Percentiles rank a stretch among this genome's conserved stretches.
These are phyloP conservation scores for Heterotilapia buettikoferi DNA, from an alignment of 2,113 vertebrate species.

Conservation along the genomic window DNA sequence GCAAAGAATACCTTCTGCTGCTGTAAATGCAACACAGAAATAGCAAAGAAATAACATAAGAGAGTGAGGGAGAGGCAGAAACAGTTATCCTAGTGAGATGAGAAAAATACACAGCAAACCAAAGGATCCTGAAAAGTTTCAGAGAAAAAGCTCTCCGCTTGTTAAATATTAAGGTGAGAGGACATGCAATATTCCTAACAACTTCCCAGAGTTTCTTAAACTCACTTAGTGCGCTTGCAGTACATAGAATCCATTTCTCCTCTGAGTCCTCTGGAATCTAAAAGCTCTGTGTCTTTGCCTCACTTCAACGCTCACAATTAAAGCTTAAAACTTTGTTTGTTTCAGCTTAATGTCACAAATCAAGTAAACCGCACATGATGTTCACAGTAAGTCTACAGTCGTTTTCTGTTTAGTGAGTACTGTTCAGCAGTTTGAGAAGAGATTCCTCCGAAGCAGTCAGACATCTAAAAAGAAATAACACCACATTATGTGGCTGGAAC, in stretches of 20 bases:
- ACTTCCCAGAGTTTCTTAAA: constrained; percentile 28
- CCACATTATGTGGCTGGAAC: constrained; percentile 60
- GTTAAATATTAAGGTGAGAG: constrained; percentile 69
- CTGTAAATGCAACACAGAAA: constrained; percentile 14
- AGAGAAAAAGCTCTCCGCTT: constrained; percentile 59
- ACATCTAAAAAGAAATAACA: constrained; percentile 33
- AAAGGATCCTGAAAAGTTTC: constrained; percentile 48
- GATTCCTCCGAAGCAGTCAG: constrained; percentile 35
- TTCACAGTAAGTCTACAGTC: constrained; percentile 27
- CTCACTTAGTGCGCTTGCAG: constrained; percentile 2
- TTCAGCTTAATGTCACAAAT: constrained; percentile 53
- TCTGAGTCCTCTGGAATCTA: constrained; percentile 11
- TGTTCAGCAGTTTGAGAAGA: constrained; percentile 49
- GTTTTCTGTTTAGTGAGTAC: constrained; percentile 38
- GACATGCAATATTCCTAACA: constrained; percentile 53
- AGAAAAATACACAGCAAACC: constrained; percentile 22
- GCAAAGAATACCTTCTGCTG: not conserved
- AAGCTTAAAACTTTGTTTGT: constrained; percentile 31
- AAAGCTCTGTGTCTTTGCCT: constrained; percentile 39
- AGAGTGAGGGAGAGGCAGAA: not conserved
- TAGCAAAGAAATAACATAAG: constrained; percentile 1
- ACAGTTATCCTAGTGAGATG: not conserved
- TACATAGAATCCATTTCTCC: constrained; percentile 31
- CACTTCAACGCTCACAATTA: constrained; percentile 30
- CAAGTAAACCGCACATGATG: constrained; percentile 36